These are phyloP conservation scores for Amyelois transitella DNA, from an alignment of 1,140 invertebrate genomes.

Conservation along the genomic window DNA sequence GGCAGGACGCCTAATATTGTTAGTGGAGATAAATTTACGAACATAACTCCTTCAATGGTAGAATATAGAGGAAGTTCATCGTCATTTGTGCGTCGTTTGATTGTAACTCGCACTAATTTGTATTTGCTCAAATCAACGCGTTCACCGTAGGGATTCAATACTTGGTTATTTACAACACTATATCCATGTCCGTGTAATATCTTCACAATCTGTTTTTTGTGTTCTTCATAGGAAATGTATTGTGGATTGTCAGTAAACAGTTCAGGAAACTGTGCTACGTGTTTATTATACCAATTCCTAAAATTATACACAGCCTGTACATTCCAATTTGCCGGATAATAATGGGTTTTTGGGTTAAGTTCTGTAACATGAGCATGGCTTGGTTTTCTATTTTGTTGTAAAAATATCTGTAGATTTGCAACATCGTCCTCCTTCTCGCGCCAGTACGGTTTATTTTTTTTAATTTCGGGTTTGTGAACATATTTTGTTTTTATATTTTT, in stretches of 20 bases:
- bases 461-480: no score
- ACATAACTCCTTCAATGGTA: constrained; percentile 4
- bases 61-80: background rate
- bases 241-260: background rate
- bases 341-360: no score
- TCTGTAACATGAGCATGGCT: no score
- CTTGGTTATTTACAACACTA: background rate
- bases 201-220: background rate
- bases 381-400: no score
- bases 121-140: background rate
- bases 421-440: no score
- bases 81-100: background rate
- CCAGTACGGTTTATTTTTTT: no score
- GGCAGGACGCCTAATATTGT: constrained; percentile 34
- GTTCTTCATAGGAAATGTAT: background rate
- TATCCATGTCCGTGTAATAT: background rate
- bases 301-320: no score
- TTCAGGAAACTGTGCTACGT: background rate
- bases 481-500: no score
- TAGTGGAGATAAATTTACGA: constrained; percentile 11
- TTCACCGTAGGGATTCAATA: background rate
- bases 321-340: no score
- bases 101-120: background rate
- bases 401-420: no score
- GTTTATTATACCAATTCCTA: background rate